Conservation (phyloP, 2,797 vertebrate genomes). For the Acrossocheilus wenchowensis region DNA sequence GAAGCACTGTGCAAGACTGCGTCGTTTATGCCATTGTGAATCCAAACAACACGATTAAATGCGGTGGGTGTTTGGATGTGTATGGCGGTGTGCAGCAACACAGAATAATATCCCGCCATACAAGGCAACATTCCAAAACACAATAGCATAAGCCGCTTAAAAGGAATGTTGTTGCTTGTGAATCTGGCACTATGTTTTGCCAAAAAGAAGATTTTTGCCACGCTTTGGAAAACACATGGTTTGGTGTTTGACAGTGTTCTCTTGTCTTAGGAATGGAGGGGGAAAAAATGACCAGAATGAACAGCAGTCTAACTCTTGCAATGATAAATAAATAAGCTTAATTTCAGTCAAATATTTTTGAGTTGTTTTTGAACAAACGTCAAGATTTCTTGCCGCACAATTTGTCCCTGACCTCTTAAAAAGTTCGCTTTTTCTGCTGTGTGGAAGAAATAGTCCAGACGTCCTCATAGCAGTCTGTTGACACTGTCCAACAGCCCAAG, state of each 20-base stretch:
- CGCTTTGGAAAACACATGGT: conserved; percentile 4
- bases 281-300: not conserved
- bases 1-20: conserved; percentile 3
- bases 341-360: conserved; percentile 27
- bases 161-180: conserved; percentile 43
- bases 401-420: conserved; percentile 16
- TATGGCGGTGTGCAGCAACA: not conserved
- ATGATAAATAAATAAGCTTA: conserved; percentile 17
- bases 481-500: not conserved
- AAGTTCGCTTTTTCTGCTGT: not conserved
- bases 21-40: conserved; percentile 33
- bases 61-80: conserved; percentile 1
- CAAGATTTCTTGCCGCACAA: conserved; percentile 2
- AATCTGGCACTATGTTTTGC: conserved; percentile 41
- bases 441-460: conserved; percentile 28
- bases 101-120: conserved; percentile 33
- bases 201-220: conserved; percentile 40
- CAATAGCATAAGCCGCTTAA: conserved; percentile 36
- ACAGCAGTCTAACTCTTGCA: conserved; percentile 4
- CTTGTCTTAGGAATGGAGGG: conserved; percentile 13
- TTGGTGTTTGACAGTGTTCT: conserved; percentile 26
- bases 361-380: conserved; percentile 28
- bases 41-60: conserved; percentile 51
- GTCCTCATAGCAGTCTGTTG: not conserved
- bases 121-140: conserved; percentile 34